These are phyloP conservation scores for Tetragonula carbonaria DNA, from an alignment of 2,888 invertebrate species.

Conservation along the genomic window DNA sequence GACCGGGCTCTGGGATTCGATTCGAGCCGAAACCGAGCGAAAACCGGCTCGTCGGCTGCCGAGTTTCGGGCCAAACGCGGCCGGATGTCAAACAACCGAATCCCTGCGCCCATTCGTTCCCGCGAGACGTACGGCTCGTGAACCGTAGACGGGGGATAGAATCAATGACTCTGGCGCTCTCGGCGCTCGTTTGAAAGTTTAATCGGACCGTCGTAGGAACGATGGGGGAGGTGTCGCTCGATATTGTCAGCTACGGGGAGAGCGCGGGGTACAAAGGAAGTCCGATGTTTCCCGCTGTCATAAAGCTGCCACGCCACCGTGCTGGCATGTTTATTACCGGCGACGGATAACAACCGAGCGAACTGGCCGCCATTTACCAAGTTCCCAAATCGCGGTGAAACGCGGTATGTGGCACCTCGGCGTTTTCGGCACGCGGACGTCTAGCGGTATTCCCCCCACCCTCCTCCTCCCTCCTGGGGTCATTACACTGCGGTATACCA, in stretches of 20 bases:
- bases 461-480: neutral
- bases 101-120: conserved; percentile 1
- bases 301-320: conserved; percentile 60
- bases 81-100: conserved; percentile 28
- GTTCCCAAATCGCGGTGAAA: conserved; percentile 44
- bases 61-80: neutral
- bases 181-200: conserved; percentile 41
- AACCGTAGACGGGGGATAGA: neutral
- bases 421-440: no score
- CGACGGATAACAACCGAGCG: conserved; percentile 24
- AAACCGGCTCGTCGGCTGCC: neutral
- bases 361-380: conserved; percentile 35
- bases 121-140: conserved; percentile 10
- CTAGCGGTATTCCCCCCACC: no score
- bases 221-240: conserved; percentile 14
- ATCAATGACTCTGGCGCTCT: conserved; percentile 32
- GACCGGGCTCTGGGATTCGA: neutral
- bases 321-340: conserved; percentile 63
- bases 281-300: conserved; percentile 53
- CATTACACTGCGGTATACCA: neutral
- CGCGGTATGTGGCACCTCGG: neutral
- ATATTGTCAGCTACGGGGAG: neutral
- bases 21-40: conserved; percentile 5
- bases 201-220: conserved; percentile 32
- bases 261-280: conserved; percentile 37